Evolutionary conservation across 2,797 vertebrate genomes (phyloP).

Genomic region (Phataginus tetradactyla): DNA sequence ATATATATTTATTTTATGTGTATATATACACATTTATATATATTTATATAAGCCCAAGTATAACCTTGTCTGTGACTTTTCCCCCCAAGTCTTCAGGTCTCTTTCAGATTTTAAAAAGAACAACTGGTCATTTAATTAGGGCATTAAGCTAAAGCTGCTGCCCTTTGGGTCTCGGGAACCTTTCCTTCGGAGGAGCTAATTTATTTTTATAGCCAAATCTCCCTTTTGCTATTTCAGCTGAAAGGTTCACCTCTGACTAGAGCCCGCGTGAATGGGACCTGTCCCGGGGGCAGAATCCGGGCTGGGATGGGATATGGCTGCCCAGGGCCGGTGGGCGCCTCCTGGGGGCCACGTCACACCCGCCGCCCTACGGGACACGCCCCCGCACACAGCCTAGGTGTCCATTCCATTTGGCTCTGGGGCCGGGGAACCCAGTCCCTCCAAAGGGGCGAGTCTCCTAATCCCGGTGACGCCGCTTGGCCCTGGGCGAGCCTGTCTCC

Average conservation of each 20-base stretch:
- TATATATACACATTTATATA: background rate
- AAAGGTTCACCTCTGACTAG: background rate
- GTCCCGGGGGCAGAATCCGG: background rate
- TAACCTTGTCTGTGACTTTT: background rate
- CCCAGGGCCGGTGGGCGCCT: background rate
- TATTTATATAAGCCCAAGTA: background rate
- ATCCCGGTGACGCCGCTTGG: background rate
- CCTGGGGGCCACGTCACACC: background rate
- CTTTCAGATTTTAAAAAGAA: background rate
- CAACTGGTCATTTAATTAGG: background rate
- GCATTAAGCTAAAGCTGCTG: background rate
- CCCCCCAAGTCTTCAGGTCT: background rate
- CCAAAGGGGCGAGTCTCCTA: background rate
- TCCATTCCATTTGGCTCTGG: background rate
- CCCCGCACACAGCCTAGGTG: background rate
- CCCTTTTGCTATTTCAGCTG: background rate
- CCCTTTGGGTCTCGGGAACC: background rate
- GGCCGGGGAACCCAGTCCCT: background rate
- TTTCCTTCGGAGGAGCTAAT: background rate
- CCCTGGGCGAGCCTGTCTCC: rapidly evolving
- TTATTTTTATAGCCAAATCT: background rate
- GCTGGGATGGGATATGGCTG: background rate
- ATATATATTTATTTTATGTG: no score
- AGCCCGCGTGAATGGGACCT: background rate
- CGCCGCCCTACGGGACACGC: background rate